Evolutionary conservation across 2,888 invertebrate species (phyloP), one percentile per base, ranked within the genome.

Genomic region (Dinocampus coccinellae): DNA sequence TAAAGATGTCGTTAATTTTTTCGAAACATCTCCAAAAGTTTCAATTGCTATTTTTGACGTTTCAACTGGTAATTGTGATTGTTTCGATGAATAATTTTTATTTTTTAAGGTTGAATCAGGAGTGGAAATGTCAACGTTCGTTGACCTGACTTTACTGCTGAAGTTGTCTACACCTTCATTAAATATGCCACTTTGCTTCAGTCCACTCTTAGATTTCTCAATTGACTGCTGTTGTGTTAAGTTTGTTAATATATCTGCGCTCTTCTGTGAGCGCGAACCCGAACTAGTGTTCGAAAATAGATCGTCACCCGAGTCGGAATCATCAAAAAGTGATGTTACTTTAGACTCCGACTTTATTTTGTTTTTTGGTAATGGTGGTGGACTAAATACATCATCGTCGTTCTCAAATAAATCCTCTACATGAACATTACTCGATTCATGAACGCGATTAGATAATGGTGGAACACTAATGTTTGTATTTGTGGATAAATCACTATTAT

Each of bases 271-370:
- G 34, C 81, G 78, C 7, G 84, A 80, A 58, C 81, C 82, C 3
- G 84, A 84, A 58, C 82, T 84, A n/a, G 82, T 78, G 69, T 80
- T 77, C 16, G 83, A 82, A 74, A 87, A 87, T 36, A 87, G 77
- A 58, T 87, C 86, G 72, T 85, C 83, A 13, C 82, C 85, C 26
- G 87, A 85, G 61, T 86, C 86, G 11, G 85, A 85, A 57, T 86
- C 85, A 69, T 85, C 86, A 75, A 86, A 86, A 42, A 85, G 74
- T 24, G 83, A 85, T 9, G 67, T 76, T 73, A 81, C 77, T 72
- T 85, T 85, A 22, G 83, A 80, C 69, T 85, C 86, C 20, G 75
- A 72, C 62, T 80, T 80, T 53, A 78, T 74, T 58, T 76, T 76
- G 61, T 76, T 76, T n/a, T 83, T 86, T 16, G 79, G 77, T n/a